Evolutionary conservation across 2,888 invertebrate genomes (phyloP).

Genomic region (Drosophila imparisetae): DNA sequence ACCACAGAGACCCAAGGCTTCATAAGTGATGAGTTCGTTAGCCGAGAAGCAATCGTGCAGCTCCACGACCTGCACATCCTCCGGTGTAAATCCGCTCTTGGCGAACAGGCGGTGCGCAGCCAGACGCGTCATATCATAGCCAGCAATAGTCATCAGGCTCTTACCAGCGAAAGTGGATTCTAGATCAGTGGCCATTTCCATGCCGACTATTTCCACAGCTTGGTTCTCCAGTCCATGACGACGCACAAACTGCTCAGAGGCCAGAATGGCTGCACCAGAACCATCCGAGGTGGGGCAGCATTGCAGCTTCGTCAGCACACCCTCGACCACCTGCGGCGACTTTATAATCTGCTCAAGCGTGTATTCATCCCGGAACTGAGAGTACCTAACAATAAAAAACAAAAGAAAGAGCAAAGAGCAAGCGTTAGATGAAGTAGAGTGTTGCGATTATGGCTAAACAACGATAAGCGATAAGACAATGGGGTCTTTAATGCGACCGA

Average conservation of each 20-base stretch:
- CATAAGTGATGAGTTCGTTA: slow-evolving; percentile 98
- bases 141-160: slow-evolving; percentile 86
- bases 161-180: slow-evolving; percentile 90
- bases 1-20: slow-evolving; percentile 96
- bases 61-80: slow-evolving; percentile 96
- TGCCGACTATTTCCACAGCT: slow-evolving; percentile 97
- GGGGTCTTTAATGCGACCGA: slow-evolving; percentile 25
- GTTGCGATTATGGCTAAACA: slow-evolving; percentile 15
- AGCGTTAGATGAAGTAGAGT: neutral
- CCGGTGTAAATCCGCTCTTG: slow-evolving; percentile 90
- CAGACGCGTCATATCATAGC: slow-evolving; percentile 96
- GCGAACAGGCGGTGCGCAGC: slow-evolving; percentile 92
- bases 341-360: slow-evolving; percentile 94
- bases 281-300: slow-evolving; percentile 99
- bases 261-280: slow-evolving; percentile 95
- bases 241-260: slow-evolving; percentile 95
- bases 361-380: slow-evolving; percentile 97
- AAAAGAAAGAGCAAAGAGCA: slow-evolving; percentile 8
- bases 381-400: slow-evolving; percentile 86
- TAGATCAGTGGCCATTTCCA: slow-evolving; percentile 98
- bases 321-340: slow-evolving; percentile 94
- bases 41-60: slow-evolving; percentile 99
- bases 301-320: slow-evolving; percentile 97
- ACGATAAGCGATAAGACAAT: slow-evolving; percentile 51
- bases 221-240: slow-evolving; percentile 91